Evolutionary conservation across 2,113 vertebrate genomes (phyloP).

Genomic region (Megalops atlanticus): DNA sequence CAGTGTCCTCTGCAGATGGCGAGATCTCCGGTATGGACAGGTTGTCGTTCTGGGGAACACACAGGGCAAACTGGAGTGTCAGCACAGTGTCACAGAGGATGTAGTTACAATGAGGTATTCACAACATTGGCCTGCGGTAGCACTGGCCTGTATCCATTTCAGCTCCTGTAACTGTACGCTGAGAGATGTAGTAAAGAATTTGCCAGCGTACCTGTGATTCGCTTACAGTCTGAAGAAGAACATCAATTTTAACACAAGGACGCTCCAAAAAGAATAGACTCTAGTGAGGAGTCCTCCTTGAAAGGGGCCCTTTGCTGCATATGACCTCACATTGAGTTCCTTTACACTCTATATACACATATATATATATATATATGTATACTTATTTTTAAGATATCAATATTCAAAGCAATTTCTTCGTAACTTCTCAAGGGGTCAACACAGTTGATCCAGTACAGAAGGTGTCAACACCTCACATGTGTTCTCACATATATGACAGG

Average conservation of each 20-base stretch:
- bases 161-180: background rate
- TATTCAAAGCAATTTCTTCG: background rate
- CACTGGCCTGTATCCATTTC: background rate
- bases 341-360: too few relatives aligned
- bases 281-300: background rate
- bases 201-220: background rate
- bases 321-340: too few relatives aligned
- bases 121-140: background rate
- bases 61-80: slow-evolving; percentile 32
- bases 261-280: background rate
- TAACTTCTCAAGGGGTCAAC: background rate
- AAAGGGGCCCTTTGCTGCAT: too few relatives aligned
- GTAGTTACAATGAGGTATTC: background rate
- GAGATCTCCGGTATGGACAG: slow-evolving; percentile 74
- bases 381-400: too few relatives aligned
- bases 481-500: too few relatives aligned
- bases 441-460: background rate
- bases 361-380: too few relatives aligned
- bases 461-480: too few relatives aligned
- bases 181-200: background rate
- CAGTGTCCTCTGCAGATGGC: slow-evolving; percentile 77
- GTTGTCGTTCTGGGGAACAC: slow-evolving; percentile 78
- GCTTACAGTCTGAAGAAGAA: background rate
- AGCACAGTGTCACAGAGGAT: background rate
- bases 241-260: background rate